Percentiles rank a stretch among this genome's conserved stretches.
phyloP scores from a whole-genome alignment of 2,888 invertebrate genomes.

The Onchidella celtica region DNA sequence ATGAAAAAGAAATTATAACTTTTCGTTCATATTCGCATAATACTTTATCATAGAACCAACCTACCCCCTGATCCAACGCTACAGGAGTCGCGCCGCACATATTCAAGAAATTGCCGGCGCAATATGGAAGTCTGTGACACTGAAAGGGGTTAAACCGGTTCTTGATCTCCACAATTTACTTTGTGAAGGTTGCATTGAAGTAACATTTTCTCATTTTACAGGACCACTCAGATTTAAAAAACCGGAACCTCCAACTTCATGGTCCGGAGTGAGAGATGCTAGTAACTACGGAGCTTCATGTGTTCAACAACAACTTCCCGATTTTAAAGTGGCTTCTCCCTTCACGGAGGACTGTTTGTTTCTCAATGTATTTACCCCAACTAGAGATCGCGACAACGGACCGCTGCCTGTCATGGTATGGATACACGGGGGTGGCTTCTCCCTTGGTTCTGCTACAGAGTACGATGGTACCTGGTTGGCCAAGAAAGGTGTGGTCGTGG shows the following conservation, averaged over 20 bases:
- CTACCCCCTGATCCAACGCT: no score
- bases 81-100: no score
- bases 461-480: conserved; percentile 65
- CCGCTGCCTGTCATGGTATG: conserved; percentile 63
- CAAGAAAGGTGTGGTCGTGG: conserved; percentile 61
- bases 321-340: no score
- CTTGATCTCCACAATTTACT: no score
- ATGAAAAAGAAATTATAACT: no score
- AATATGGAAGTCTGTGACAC: no score
- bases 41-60: no score
- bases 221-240: not conserved
- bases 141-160: no score
- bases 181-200: no score
- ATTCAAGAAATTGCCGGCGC: no score
- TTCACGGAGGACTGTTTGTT: conserved; percentile 40
- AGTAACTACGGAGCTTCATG: not conserved
- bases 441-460: conserved; percentile 59
- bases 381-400: not conserved
- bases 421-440: conserved; percentile 67
- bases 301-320: conserved; percentile 6
- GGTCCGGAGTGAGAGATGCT: conserved; percentile 11
- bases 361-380: conserved; percentile 39
- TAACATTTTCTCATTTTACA: no score
- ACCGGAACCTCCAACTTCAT: not conserved
- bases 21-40: no score